Percentiles rank a stretch among this genome's conserved stretches.
phyloP scores from a whole-genome alignment of 2,888 invertebrate species.

The Drosophila meridiana region DNA sequence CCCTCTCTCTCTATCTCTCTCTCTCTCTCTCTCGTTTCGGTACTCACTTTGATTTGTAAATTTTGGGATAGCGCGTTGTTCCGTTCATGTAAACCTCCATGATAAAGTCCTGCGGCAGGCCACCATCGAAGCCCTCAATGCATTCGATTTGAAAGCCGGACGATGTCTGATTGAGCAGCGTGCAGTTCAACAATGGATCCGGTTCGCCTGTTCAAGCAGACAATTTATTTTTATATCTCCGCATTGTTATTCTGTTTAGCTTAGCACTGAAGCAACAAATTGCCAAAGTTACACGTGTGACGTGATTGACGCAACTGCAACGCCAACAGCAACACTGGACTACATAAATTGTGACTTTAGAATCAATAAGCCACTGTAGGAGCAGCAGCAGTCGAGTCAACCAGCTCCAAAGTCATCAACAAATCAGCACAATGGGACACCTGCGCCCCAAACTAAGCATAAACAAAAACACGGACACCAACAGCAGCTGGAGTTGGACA shows the following conservation, averaged over 20 bases:
- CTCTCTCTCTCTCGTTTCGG: not conserved
- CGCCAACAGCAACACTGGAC: conserved; percentile 7
- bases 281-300: conserved; percentile 49
- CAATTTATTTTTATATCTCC: conserved; percentile 29
- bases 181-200: conserved; percentile 90
- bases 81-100: conserved; percentile 89
- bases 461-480: conserved; percentile 55
- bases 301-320: conserved; percentile 42
- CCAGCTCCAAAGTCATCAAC: conserved; percentile 72
- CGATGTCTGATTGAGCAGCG: conserved; percentile 90
- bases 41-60: conserved; percentile 85
- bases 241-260: conserved; percentile 31
- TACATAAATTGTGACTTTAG: conserved; percentile 30
- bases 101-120: conserved; percentile 90
- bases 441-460: conserved; percentile 49
- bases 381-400: conserved; percentile 18
- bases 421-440: conserved; percentile 61
- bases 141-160: conserved; percentile 91
- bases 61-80: conserved; percentile 84
- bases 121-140: conserved; percentile 91
- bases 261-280: conserved; percentile 66
- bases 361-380: conserved; percentile 59
- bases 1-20: not conserved
- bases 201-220: conserved; percentile 87
- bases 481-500: not conserved